Conservation (phyloP, 2,888 invertebrate genomes). For the Ditylenchus weischeri region DNA sequence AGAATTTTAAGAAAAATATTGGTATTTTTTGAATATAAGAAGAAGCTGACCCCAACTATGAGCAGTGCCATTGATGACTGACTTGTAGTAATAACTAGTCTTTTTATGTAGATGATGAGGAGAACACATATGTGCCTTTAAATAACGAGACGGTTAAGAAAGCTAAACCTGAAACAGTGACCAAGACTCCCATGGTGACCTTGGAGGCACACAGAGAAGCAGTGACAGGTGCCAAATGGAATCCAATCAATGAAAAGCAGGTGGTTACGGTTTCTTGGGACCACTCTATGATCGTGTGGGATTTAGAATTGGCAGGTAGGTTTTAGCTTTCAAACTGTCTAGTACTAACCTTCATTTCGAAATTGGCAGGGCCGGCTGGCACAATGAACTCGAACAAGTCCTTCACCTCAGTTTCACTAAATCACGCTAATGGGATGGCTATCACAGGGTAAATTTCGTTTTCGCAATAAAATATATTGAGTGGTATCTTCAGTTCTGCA, state of each 20-base stretch:
- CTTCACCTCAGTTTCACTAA: conserved; percentile 81
- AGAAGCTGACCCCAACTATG: no score
- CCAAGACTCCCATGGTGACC: conserved; percentile 71
- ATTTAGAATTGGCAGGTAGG: conserved; percentile 64
- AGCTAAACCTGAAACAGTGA: conserved; percentile 26
- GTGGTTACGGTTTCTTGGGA: conserved; percentile 88
- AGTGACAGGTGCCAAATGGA: conserved; percentile 76
- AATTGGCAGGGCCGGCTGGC: conserved; percentile 27
- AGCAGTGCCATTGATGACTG: no score
- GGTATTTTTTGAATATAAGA: no score
- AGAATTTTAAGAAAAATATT: no score
- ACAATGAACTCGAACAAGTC: conserved; percentile 76
- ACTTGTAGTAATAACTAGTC: no score
- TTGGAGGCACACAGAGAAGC: conserved; percentile 88
- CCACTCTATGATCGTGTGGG: conserved; percentile 90
- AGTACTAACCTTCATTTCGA: not conserved
- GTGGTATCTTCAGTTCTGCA: conserved; percentile 66
- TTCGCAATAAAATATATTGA: no score
- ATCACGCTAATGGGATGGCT: conserved; percentile 71
- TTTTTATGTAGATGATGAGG: not conserved
- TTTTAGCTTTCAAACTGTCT: conserved; percentile 1
- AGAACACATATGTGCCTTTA: not conserved
- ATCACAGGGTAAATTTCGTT: conserved; percentile 67
- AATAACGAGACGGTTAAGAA: conserved; percentile 30
- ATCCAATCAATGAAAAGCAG: conserved; percentile 68